Conservation (phyloP, 2,797 vertebrate genomes). For the Neopelma chrysocephalum region DNA sequence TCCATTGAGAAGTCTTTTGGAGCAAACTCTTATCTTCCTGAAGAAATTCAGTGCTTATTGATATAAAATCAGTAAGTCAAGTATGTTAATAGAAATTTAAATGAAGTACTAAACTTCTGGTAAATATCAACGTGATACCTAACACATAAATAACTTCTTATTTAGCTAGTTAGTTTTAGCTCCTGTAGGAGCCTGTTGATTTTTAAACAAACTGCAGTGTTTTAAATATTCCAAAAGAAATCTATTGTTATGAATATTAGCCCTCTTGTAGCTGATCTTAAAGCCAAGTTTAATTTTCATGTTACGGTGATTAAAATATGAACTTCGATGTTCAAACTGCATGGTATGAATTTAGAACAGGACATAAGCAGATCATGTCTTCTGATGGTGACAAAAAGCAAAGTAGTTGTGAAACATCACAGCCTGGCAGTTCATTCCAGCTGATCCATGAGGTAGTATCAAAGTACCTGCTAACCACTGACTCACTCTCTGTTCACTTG, state of each 20-base stretch:
- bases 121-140: neutral
- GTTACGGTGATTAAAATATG: neutral
- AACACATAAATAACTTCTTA: neutral
- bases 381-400: neutral
- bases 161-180: neutral
- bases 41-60: neutral
- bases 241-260: neutral
- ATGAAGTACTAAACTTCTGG: neutral
- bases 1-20: neutral
- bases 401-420: neutral
- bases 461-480: neutral
- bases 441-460: neutral
- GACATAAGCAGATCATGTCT: neutral
- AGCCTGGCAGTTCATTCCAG: neutral
- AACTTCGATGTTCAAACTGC: neutral
- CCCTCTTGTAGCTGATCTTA: neutral
- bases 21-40: neutral
- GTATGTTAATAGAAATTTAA: neutral
- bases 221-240: neutral
- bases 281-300: neutral
- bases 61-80: neutral
- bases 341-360: neutral
- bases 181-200: neutral
- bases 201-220: neutral
- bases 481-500: neutral